A percentile compares a stretch with the other conserved stretches of the same genome.
Conservation (phyloP, 2,797 vertebrate species). For the Hydrolagus colliei region DNA sequence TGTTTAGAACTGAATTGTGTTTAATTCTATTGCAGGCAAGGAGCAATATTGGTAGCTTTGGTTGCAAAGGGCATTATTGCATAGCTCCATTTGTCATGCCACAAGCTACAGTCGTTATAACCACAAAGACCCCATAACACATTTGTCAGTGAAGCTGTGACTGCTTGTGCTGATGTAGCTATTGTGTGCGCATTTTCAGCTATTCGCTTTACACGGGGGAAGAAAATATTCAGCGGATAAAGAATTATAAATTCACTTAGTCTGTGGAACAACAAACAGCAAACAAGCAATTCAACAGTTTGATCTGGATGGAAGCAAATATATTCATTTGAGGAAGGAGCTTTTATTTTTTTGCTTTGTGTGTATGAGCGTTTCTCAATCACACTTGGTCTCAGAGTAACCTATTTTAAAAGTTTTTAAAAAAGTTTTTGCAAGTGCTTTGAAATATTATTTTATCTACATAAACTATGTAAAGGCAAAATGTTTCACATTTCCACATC, state of each 20-base stretch:
- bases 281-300: background rate
- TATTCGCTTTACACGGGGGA: background rate
- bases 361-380: background rate
- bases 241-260: background rate
- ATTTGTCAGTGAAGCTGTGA: background rate
- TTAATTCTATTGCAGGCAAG: constrained; percentile 4
- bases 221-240: background rate
- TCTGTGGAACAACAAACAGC: background rate
- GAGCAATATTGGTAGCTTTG: background rate
- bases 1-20: background rate
- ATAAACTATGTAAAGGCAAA: background rate
- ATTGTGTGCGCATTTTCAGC: background rate
- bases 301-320: background rate
- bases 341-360: background rate
- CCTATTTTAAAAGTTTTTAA: too few species aligned
- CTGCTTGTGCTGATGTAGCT: background rate
- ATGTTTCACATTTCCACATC: background rate
- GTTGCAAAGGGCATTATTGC: background rate
- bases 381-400: too few species aligned
- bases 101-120: background rate
- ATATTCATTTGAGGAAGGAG: background rate
- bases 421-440: too few species aligned
- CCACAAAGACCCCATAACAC: background rate
- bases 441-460: too few species aligned
- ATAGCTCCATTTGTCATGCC: background rate